Percentiles rank a stretch among this genome's conserved stretches.
phyloP scores from a whole-genome alignment of 1,140 invertebrate species.

The Orchestia grillus region DNA sequence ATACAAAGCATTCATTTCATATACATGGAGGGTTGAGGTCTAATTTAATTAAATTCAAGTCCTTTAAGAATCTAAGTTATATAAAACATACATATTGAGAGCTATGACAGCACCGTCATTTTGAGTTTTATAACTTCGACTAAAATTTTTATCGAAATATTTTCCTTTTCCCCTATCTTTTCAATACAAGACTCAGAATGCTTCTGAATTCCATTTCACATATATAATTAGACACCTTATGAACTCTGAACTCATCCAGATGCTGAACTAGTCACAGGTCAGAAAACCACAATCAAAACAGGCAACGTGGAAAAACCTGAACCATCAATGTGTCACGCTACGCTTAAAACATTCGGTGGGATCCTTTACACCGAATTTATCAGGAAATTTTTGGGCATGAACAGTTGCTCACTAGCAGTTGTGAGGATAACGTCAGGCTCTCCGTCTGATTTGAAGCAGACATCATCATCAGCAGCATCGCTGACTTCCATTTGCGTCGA shows the following conservation, averaged over 20 bases:
- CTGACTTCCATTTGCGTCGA: slow-evolving; percentile 6
- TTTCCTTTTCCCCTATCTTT: too few relatives aligned
- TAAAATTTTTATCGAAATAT: too few relatives aligned
- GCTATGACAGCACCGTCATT: too few relatives aligned
- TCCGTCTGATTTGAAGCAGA: slow-evolving; percentile 10
- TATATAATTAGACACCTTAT: not conserved
- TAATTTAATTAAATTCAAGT: too few relatives aligned
- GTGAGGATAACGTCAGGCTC: slow-evolving; percentile 28
- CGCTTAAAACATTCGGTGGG: not conserved
- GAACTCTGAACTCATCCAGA: not conserved
- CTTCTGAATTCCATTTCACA: too few relatives aligned
- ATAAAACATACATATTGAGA: too few relatives aligned
- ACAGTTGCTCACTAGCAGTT: slow-evolving; percentile 18
- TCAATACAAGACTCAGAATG: too few relatives aligned
- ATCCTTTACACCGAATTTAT: not conserved
- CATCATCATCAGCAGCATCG: slow-evolving; percentile 29
- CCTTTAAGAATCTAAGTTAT: too few relatives aligned
- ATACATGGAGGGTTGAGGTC: too few relatives aligned
- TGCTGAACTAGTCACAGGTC: not conserved
- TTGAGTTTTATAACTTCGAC: too few relatives aligned
- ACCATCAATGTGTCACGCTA: not conserved
- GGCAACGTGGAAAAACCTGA: not conserved
- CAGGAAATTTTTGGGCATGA: not conserved
- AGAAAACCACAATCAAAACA: not conserved
- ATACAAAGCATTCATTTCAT: too few relatives aligned